Percentiles rank a stretch among this genome's conserved stretches.
phyloP scores from a whole-genome alignment of 1,140 invertebrate species.

The Bemisia tabaci region DNA sequence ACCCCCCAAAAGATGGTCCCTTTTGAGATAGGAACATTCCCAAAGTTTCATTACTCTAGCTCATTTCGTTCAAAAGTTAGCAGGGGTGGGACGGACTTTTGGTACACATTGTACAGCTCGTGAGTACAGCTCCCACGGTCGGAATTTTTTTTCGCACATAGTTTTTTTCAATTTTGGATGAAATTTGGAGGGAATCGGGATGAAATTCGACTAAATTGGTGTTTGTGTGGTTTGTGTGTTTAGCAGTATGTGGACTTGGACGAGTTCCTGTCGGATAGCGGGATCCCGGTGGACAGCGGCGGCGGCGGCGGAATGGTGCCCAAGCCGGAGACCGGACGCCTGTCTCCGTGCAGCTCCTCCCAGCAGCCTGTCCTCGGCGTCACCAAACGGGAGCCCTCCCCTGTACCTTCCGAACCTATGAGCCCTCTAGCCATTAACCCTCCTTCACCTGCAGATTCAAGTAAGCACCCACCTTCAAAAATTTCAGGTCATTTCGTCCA shows the following conservation, averaged over 20 bases:
- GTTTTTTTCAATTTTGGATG: too few species aligned
- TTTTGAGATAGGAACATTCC: too few species aligned
- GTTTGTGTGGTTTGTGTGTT: constrained; percentile 25
- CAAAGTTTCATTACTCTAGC: too few species aligned
- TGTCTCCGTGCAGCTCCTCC: constrained; percentile 15
- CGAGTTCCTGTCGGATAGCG: constrained; percentile 89
- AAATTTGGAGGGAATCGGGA: too few species aligned
- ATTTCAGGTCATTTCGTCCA: neutral
- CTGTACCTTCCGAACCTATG: constrained; percentile 62
- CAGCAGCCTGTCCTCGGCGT: constrained; percentile 10
- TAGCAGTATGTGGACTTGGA: constrained; percentile 90
- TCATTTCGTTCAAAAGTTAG: too few species aligned
- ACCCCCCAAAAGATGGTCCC: too few species aligned
- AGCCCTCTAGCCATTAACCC: constrained; percentile 72
- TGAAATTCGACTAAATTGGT: too few species aligned
- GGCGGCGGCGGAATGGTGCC: constrained; percentile 28
- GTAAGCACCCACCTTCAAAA: constrained; percentile 40
- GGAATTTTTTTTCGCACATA: too few species aligned
- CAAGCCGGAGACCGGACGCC: constrained; percentile 16
- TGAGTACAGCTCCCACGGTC: too few species aligned
- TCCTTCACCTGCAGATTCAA: constrained; percentile 71
- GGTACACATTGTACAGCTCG: too few species aligned
- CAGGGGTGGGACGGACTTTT: too few species aligned
- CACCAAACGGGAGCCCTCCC: constrained; percentile 59
- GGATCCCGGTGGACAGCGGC: constrained; percentile 61